These are phyloP conservation scores for Carassius gibelio DNA, from an alignment of 2,113 vertebrate genomes.

Conservation along the genomic window DNA sequence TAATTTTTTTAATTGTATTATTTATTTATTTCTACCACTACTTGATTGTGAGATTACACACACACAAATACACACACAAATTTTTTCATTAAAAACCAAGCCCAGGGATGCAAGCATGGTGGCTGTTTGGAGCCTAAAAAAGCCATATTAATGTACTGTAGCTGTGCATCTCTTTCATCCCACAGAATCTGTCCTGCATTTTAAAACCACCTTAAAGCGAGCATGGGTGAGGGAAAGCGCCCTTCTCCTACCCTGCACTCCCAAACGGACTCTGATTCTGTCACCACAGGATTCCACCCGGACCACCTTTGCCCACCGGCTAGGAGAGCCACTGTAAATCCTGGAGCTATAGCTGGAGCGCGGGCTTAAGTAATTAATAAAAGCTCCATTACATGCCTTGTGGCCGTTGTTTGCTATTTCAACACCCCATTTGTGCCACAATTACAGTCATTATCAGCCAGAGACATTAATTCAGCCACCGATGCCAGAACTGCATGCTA, in stretches of 20 bases:
- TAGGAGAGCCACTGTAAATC: conserved; percentile 77
- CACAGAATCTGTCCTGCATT: neutral
- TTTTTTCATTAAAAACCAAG: too few species aligned
- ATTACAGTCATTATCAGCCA: conserved; percentile 86
- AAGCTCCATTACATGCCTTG: conserved; percentile 84
- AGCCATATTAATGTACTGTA: neutral
- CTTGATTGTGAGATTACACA: too few species aligned
- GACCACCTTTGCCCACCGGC: conserved; percentile 67
- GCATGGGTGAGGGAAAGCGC: conserved; percentile 19
- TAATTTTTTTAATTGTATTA: too few species aligned
- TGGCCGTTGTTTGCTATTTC: conserved; percentile 86
- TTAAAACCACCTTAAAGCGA: conserved; percentile 47
- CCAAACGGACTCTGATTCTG: conserved; percentile 61
- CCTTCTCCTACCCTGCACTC: neutral
- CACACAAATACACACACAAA: too few species aligned
- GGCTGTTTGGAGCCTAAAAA: too few species aligned
- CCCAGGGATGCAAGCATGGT: too few species aligned
- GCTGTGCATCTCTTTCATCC: too few species aligned
- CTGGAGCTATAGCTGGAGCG: conserved; percentile 69
- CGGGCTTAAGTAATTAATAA: conserved; percentile 79
- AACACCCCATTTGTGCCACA: conserved; percentile 85
- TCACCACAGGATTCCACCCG: conserved; percentile 65
- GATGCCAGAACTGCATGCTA: conserved; percentile 82
- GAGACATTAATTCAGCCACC: conserved; percentile 81
- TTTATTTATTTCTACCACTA: too few species aligned